Conservation (phyloP, 1,140 invertebrate species). For the Trissolcus basalis region DNA sequence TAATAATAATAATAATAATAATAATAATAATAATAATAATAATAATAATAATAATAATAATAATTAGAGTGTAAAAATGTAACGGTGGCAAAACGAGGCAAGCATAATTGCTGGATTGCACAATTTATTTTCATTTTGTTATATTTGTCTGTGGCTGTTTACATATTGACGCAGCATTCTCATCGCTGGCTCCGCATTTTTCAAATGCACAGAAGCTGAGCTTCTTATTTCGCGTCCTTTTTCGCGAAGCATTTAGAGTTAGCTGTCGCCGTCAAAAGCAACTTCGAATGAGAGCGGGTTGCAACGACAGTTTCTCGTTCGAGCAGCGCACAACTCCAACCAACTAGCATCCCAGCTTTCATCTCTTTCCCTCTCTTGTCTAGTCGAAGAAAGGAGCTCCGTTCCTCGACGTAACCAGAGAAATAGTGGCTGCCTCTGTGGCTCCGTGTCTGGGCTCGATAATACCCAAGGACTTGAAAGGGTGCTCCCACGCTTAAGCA, state of each 20-base stretch:
- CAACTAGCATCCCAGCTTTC: slow-evolving; percentile 22
- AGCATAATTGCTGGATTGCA: background rate
- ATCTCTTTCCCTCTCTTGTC: slow-evolving; percentile 25
- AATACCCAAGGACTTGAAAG: slow-evolving; percentile 65
- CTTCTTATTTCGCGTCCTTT: slow-evolving; percentile 53
- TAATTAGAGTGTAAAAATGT: no score
- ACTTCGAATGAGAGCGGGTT: slow-evolving; percentile 41
- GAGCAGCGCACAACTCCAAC: slow-evolving; percentile 34
- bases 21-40: no score
- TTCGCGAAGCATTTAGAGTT: slow-evolving; percentile 47
- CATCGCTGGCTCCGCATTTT: slow-evolving; percentile 36
- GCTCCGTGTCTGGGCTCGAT: slow-evolving; percentile 64
- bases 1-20: no score
- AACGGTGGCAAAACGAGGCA: background rate
- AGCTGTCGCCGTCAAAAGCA: slow-evolving; percentile 52
- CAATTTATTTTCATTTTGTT: slow-evolving; percentile 8
- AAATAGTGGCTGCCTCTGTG: slow-evolving; percentile 59
- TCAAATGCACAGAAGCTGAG: slow-evolving; percentile 43
- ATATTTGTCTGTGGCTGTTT: slow-evolving; percentile 33
- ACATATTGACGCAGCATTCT: slow-evolving; percentile 42
- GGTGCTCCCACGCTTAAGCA: slow-evolving; percentile 54
- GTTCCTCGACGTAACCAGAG: slow-evolving; percentile 21
- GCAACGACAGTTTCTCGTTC: slow-evolving; percentile 29
- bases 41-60: no score
- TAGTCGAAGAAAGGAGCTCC: slow-evolving; percentile 36